Percentiles rank a stretch among this genome's conserved stretches.
Evolutionary conservation across 2,888 invertebrate species (phyloP).

Genomic region (Augochlorella aurata): DNA sequence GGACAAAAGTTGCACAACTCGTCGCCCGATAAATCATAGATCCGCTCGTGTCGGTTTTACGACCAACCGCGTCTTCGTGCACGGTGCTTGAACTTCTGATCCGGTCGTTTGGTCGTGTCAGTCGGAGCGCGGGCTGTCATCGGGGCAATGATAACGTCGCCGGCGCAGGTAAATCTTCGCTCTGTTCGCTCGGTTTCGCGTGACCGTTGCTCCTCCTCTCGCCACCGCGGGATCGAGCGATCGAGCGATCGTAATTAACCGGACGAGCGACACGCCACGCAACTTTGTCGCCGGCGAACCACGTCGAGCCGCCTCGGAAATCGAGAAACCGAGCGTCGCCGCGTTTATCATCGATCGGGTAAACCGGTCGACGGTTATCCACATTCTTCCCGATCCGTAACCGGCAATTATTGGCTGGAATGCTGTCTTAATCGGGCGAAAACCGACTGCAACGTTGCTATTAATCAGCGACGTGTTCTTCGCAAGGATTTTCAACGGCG

Average conservation of each 20-base stretch:
- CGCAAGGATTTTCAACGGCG: not conserved
- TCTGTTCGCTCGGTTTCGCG: too few relatives aligned
- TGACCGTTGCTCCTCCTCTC: not conserved
- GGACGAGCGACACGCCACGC: not conserved
- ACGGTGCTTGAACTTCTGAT: too few relatives aligned
- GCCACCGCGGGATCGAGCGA: not conserved
- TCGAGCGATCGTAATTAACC: not conserved
- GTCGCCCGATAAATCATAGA: too few relatives aligned
- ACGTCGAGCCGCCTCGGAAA: not conserved
- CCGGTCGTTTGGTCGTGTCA: too few relatives aligned
- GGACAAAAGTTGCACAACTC: too few relatives aligned
- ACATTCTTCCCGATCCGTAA: not conserved
- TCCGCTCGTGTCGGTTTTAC: too few relatives aligned
- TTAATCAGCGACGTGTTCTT: not conserved
- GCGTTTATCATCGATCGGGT: not conserved
- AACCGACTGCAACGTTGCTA: not conserved
- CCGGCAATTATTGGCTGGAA: not conserved
- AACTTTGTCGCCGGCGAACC: not conserved
- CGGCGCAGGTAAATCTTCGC: too few relatives aligned
- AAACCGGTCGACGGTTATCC: not conserved
- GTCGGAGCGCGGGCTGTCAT: too few relatives aligned
- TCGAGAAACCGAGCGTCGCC: not conserved
- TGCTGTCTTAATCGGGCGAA: not conserved
- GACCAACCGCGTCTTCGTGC: too few relatives aligned
- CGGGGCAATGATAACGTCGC: too few relatives aligned